Evolutionary conservation across 2,797 vertebrate genomes (phyloP).

Genomic region (Lycodopsis pacificus): DNA sequence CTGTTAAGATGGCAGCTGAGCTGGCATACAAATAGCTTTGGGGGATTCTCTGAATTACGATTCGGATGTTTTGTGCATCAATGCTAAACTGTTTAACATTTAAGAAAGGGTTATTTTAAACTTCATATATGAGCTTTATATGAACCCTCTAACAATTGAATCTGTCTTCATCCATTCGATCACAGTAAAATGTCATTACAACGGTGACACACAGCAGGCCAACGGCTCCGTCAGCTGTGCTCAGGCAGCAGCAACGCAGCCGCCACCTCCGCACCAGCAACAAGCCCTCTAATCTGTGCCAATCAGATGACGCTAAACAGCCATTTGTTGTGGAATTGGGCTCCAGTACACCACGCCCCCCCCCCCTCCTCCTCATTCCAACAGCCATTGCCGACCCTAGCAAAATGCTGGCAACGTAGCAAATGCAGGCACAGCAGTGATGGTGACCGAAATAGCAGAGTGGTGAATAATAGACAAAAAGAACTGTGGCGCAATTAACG

Average conservation of each 20-base stretch:
- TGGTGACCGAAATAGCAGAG: conserved; percentile 76
- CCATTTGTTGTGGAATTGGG: conserved; percentile 78
- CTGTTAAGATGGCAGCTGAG: not conserved
- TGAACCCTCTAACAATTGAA: conserved; percentile 9
- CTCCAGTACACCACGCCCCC: conserved; percentile 55
- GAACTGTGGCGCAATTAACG: conserved; percentile 78
- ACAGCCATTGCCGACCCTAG: conserved; percentile 69
- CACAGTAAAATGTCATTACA: conserved; percentile 33
- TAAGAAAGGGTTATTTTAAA: not conserved
- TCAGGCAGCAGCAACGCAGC: conserved; percentile 57
- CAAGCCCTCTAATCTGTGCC: conserved; percentile 81
- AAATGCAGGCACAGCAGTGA: conserved; percentile 52
- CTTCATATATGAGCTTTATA: not conserved
- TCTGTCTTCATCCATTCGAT: conserved; percentile 4
- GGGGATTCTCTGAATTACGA: not conserved
- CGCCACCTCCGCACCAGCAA: conserved; percentile 71
- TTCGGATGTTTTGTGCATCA: not conserved
- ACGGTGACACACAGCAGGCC: conserved; percentile 23
- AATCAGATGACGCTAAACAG: conserved; percentile 80
- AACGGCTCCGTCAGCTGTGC: conserved; percentile 54
- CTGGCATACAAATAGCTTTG: not conserved
- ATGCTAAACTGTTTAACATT: not conserved
- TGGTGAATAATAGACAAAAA: conserved; percentile 76
- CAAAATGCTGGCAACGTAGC: conserved; percentile 70
- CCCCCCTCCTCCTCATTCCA: conserved; percentile 62